Evolutionary conservation across 2,113 vertebrate species (phyloP), one percentile per base, ranked within the genome.

Genomic region (Agelaius phoeniceus): DNA sequence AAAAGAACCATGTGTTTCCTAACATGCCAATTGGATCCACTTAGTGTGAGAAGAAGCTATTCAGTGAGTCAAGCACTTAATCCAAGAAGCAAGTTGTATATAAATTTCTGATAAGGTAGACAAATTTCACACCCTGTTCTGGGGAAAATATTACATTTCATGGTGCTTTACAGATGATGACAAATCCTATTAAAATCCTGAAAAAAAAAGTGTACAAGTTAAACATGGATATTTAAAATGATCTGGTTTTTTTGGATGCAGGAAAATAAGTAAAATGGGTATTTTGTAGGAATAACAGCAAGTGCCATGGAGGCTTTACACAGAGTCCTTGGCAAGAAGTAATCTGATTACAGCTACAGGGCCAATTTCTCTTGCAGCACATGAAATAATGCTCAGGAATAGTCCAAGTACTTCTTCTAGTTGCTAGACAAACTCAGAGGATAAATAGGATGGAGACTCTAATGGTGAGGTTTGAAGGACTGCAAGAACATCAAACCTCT

Each of bases 51-150:
- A 93, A 75, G 77, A 73, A 79, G 58, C 16, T 37, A 69, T 76
- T 85, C 82, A 76, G 68, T 23, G n/a, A 89, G 49, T 66, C 84
- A 75, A 87, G 48, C 23, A 10, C 31, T 93, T 85, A 73, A 85
- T 87, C 71, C 84, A 51, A 65, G 73, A 44, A 84, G 77, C 46
- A 77, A 84, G 71, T 91, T 91, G 81, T 89, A 66, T 67, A 75
- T 28, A 84, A 94, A 94, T 89, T 87, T 84, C 81, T 94, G 94
- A 96, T 95, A 96, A 96, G 51, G 84, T 48, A 74, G 81, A 67
- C 63, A 77, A 89, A 95, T 97, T 95, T 91, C 95, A 96, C 89
- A 89, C 84, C 58, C 71, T 3, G 1, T 96, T 94, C 78, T 80
- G 87, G 28, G 54, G 37, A 83, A 85, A 83, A 83, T 90, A 51